These are phyloP conservation scores for Varanus komodoensis DNA, from an alignment of 2,113 vertebrate genomes.

Conservation along the genomic window DNA sequence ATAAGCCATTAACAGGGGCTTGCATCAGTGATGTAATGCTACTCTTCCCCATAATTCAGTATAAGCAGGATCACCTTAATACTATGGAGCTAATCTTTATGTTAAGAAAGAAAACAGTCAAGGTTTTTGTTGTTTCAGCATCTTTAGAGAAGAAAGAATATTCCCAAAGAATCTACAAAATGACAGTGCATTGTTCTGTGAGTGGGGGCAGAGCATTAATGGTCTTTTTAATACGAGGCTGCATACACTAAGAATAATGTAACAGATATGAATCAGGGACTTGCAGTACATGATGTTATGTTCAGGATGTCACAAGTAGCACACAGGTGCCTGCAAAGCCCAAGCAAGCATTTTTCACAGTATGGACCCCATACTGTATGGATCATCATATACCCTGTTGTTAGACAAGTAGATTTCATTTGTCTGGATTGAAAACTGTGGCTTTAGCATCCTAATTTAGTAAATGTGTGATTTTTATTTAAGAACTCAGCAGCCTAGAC, in stretches of 20 bases:
- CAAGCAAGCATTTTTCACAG: neutral
- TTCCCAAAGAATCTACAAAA: neutral
- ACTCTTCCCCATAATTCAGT: neutral
- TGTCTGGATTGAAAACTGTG: neutral
- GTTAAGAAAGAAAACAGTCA: neutral
- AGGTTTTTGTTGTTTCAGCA: neutral
- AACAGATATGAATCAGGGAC: neutral
- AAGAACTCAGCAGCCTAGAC: neutral
- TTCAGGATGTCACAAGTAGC: neutral
- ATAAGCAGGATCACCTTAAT: neutral
- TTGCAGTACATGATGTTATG: neutral
- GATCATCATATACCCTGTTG: neutral
- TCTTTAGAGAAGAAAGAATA: neutral
- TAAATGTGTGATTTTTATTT: neutral
- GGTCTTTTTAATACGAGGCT: neutral
- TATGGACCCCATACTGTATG: neutral
- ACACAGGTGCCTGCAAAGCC: neutral
- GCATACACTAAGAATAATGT: neutral
- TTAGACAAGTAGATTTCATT: neutral
- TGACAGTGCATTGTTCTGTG: neutral
- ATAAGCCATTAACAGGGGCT: neutral
- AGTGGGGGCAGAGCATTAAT: neutral
- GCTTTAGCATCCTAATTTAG: neutral
- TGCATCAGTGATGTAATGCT: neutral
- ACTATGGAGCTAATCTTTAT: too few species aligned